Percentiles rank a stretch among this genome's conserved stretches.
phyloP scores from a whole-genome alignment of 2,797 vertebrate species.

The Esox lucius region DNA sequence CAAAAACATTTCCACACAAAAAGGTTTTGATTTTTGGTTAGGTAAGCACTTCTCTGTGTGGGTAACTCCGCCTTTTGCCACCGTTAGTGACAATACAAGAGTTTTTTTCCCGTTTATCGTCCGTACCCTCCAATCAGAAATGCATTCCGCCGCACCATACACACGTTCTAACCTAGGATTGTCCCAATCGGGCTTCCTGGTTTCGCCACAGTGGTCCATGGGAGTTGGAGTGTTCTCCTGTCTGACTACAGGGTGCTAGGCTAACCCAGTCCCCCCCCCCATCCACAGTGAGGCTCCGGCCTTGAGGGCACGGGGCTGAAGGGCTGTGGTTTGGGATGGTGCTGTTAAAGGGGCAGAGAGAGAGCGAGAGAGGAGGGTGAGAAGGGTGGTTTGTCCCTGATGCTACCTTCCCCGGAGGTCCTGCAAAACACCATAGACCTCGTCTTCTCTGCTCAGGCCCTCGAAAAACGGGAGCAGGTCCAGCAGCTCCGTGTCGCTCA shows the following conservation, averaged over 20 bases:
- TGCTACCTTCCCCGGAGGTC: conserved; percentile 92
- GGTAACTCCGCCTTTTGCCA: conserved; percentile 59
- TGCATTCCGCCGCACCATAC: not conserved
- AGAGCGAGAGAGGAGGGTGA: conserved; percentile 11
- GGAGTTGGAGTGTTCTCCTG: conserved; percentile 45
- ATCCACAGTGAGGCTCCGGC: conserved; percentile 68
- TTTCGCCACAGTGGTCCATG: conserved; percentile 63
- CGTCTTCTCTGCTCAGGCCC: conserved; percentile 92
- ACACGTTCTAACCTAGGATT: not conserved
- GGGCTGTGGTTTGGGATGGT: conserved; percentile 57
- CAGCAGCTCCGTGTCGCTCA: conserved; percentile 96
- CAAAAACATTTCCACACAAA: conserved; percentile 54
- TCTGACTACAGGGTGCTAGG: conserved; percentile 48
- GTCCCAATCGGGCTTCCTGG: not conserved
- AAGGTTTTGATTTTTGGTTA: conserved; percentile 64
- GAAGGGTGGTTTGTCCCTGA: conserved; percentile 36
- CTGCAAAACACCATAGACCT: conserved; percentile 92
- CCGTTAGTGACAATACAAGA: conserved; percentile 59
- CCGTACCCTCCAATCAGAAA: conserved; percentile 36
- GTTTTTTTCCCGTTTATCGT: conserved; percentile 65
- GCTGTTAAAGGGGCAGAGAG: conserved; percentile 39
- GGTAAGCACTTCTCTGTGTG: conserved; percentile 75
- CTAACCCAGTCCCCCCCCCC: conserved; percentile 27
- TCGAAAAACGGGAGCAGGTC: conserved; percentile 98
- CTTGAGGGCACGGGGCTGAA: conserved; percentile 55